Evolutionary conservation across 2,797 vertebrate species (phyloP).

Genomic region (Pteronotus mesoamericanus): DNA sequence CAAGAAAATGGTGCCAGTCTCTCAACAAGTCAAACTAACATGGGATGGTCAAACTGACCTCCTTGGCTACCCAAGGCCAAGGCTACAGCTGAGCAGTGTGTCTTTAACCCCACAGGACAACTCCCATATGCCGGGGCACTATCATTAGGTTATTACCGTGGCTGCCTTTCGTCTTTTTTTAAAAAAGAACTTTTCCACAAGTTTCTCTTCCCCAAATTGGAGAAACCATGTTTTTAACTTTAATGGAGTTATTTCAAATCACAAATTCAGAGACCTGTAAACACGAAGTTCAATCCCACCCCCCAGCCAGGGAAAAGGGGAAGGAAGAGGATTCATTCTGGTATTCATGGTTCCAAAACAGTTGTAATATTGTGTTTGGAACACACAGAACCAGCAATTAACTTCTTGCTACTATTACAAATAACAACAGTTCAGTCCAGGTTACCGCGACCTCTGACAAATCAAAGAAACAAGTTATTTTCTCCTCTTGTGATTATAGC

Average conservation of each 20-base stretch:
- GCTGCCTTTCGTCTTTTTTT: neutral
- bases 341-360: slow-evolving; percentile 54
- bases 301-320: neutral
- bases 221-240: slow-evolving; percentile 19
- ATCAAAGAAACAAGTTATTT: slow-evolving; percentile 71
- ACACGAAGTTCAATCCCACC: slow-evolving; percentile 15
- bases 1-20: neutral
- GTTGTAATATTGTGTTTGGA: slow-evolving; percentile 64
- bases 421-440: slow-evolving; percentile 68
- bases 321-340: slow-evolving; percentile 47
- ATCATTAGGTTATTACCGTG: slow-evolving; percentile 40
- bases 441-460: slow-evolving; percentile 75
- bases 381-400: slow-evolving; percentile 67
- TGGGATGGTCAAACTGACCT: slow-evolving; percentile 50
- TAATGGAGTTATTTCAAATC: slow-evolving; percentile 38
- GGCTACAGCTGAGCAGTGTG: neutral
- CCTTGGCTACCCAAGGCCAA: neutral
- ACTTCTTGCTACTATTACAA: slow-evolving; percentile 70
- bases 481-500: slow-evolving; percentile 57
- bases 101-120: neutral
- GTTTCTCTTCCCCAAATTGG: neutral
- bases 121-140: neutral
- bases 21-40: neutral
- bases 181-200: neutral
- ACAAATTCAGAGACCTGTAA: slow-evolving; percentile 48